Evolutionary conservation across 2,888 invertebrate genomes (phyloP).

Genomic region (Liodrosophila aerea): DNA sequence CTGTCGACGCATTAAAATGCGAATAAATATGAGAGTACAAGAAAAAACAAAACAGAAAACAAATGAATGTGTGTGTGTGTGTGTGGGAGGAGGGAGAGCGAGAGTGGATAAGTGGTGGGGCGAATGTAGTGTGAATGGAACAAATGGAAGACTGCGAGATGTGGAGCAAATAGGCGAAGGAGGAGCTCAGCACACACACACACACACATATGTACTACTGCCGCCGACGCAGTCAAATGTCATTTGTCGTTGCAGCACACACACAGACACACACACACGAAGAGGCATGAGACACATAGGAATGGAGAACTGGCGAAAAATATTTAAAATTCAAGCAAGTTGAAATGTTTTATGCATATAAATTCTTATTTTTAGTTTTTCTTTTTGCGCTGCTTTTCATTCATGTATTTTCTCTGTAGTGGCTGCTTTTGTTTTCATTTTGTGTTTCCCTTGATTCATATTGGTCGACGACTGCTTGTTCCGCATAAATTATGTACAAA

Average conservation of each 20-base stretch:
- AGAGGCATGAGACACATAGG: conserved; percentile 11
- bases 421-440: conserved; percentile 27
- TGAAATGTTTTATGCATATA: conserved; percentile 64
- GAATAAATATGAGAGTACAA: conserved; percentile 47
- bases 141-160: conserved; percentile 31
- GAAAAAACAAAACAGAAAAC: conserved; percentile 10
- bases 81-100: conserved; percentile 30
- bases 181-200: conserved; percentile 14
- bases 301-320: conserved; percentile 55
- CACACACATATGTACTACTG: conserved; percentile 10
- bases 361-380: conserved; percentile 59
- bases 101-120: conserved; percentile 34
- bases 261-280: conserved; percentile 15
- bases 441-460: conserved; percentile 23
- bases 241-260: conserved; percentile 51
- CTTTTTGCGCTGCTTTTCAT: conserved; percentile 50
- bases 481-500: conserved; percentile 55
- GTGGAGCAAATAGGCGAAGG: conserved; percentile 3
- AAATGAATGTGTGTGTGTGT: conserved; percentile 11
- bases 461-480: conserved; percentile 20
- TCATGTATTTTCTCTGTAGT: conserved; percentile 44
- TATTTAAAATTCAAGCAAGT: conserved; percentile 63
- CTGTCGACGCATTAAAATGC: conserved; percentile 60
- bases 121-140: conserved; percentile 42
- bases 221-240: conserved; percentile 48